Conservation (phyloP, 1,140 invertebrate genomes). For the Drosophila ficusphila region DNA sequence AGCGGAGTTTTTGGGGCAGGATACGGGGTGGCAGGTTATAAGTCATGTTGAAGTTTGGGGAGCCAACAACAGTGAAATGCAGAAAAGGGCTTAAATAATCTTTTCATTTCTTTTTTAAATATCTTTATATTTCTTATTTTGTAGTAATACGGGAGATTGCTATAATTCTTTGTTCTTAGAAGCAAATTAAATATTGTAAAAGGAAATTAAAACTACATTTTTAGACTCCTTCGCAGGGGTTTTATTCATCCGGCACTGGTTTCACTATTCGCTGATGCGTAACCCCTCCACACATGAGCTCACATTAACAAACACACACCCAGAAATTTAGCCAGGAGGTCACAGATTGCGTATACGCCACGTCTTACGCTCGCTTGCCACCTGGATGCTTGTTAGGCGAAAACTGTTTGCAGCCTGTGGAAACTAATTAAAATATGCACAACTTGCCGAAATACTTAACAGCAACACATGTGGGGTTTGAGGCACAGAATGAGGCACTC, state of each 20-base stretch:
- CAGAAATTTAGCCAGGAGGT: conserved; percentile 5
- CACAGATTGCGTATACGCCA: conserved; percentile 59
- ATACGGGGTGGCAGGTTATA: background rate
- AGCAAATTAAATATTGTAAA: too few species aligned
- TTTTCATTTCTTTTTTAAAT: too few species aligned
- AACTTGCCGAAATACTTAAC: conserved; percentile 77
- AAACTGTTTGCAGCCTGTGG: conserved; percentile 47
- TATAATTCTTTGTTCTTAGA: too few species aligned
- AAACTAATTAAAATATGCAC: conserved; percentile 81
- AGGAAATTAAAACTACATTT: too few species aligned
- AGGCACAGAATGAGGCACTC: conserved; percentile 10
- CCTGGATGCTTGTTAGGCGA: conserved; percentile 42
- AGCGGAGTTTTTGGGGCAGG: conserved; percentile 1
- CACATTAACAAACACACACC: conserved; percentile 9
- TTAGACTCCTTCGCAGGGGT: too few species aligned
- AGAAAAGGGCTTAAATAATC: too few species aligned
- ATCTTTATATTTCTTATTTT: too few species aligned
- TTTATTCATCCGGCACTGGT: background rate
- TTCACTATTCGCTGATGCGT: background rate
- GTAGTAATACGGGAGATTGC: too few species aligned
- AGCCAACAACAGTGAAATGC: too few species aligned
- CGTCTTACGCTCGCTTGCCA: conserved; percentile 25
- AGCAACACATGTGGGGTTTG: conserved; percentile 36
- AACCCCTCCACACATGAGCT: background rate
- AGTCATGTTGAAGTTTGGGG: background rate